A percentile compares a stretch with the other conserved stretches of the same genome.
Evolutionary conservation across 2,888 invertebrate genomes (phyloP).

Genomic region (Xestia ashworthii): DNA sequence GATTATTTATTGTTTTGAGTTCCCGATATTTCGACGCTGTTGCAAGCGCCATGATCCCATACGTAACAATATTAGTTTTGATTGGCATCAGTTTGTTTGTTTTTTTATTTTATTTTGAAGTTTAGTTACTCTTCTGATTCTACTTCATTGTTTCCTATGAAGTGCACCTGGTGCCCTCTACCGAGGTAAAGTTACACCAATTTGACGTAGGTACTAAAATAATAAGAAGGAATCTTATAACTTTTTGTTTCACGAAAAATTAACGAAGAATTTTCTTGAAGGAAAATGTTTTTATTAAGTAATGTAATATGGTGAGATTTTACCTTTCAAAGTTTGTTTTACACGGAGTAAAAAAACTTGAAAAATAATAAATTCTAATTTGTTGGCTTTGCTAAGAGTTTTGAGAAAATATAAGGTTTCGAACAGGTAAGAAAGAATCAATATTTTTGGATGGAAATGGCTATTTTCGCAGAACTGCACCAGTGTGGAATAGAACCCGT

Average conservation of each 20-base stretch:
- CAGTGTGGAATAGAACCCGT: too few relatives aligned
- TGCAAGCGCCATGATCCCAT: too few relatives aligned
- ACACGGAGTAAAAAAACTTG: neutral
- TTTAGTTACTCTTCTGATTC: neutral
- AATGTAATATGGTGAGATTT: constrained; percentile 34
- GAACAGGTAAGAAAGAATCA: neutral
- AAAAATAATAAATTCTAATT: constrained; percentile 22
- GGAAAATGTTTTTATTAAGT: constrained; percentile 32
- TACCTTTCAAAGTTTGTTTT: constrained; percentile 15
- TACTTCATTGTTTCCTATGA: neutral
- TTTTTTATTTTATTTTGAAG: too few relatives aligned
- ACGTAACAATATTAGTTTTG: too few relatives aligned
- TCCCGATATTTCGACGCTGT: too few relatives aligned
- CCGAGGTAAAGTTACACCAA: constrained; percentile 7
- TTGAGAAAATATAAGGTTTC: constrained; percentile 2
- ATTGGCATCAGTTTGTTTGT: too few relatives aligned
- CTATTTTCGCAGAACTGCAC: neutral
- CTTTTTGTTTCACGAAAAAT: constrained; percentile 31
- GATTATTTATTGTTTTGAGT: too few relatives aligned
- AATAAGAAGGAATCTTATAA: constrained; percentile 23
- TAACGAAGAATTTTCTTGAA: constrained; percentile 35
- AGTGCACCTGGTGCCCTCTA: constrained; percentile 29
- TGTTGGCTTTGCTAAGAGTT: neutral
- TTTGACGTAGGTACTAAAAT: constrained; percentile 10
- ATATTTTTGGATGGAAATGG: neutral